Conservation (phyloP, 2,797 vertebrate species). For the Thaleichthys pacificus region DNA sequence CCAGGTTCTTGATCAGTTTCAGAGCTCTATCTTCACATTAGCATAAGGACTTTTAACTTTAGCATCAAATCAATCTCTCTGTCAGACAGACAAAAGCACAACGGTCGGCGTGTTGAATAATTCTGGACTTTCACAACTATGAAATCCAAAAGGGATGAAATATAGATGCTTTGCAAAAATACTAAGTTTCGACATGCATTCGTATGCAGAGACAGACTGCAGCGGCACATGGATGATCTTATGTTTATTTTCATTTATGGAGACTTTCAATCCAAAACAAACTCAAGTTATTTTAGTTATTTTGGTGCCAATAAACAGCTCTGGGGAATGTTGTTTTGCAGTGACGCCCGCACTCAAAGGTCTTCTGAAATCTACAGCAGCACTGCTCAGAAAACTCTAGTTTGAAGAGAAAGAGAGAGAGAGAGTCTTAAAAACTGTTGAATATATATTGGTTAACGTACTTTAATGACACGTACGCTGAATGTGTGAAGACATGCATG, state of each 20-base stretch:
- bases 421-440: slow-evolving; percentile 75
- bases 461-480: slow-evolving; percentile 70
- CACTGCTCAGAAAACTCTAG: slow-evolving; percentile 57
- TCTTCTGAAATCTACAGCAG: slow-evolving; percentile 67
- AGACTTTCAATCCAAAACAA: slow-evolving; percentile 84
- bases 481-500: slow-evolving; percentile 65
- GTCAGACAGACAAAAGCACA: slow-evolving; percentile 52
- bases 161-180: slow-evolving; percentile 43
- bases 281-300: slow-evolving; percentile 82
- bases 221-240: slow-evolving; percentile 60
- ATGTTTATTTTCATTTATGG: slow-evolving; percentile 84
- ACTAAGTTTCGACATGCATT: slow-evolving; percentile 60
- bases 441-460: slow-evolving; percentile 81
- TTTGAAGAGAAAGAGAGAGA: slow-evolving; percentile 67
- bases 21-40: slow-evolving; percentile 58
- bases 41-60: slow-evolving; percentile 58
- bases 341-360: slow-evolving; percentile 54
- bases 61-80: slow-evolving; percentile 60
- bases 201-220: slow-evolving; percentile 37
- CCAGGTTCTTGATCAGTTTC: slow-evolving; percentile 56
- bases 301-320: slow-evolving; percentile 80
- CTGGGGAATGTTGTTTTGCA: slow-evolving; percentile 73
- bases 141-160: slow-evolving; percentile 52
- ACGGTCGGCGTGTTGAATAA: slow-evolving; percentile 60
- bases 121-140: slow-evolving; percentile 59